phyloP scores from a whole-genome alignment of 2,113 vertebrate species.

The Callionymus lyra region DNA sequence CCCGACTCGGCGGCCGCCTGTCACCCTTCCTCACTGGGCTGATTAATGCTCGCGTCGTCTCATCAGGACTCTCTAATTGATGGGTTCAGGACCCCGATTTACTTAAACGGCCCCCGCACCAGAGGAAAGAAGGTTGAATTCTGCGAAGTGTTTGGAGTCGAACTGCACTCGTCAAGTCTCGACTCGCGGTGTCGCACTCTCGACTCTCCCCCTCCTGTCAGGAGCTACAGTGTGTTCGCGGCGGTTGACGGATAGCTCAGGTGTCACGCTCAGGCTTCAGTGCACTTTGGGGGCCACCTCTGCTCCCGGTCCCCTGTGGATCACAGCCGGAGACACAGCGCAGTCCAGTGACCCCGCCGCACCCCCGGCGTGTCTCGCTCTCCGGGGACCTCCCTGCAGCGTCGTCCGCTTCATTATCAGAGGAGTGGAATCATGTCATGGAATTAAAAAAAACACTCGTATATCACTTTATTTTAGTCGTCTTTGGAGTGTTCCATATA shows the following conservation, averaged over 20 bases:
- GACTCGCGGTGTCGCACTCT: conserved; percentile 54
- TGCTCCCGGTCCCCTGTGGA: conserved; percentile 50
- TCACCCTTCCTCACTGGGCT: conserved; percentile 39
- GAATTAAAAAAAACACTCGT: too few species aligned
- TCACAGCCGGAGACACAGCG: conserved; percentile 52
- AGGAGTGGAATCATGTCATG: too few species aligned
- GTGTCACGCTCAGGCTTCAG: conserved; percentile 66
- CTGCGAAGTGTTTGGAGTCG: conserved; percentile 47
- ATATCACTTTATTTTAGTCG: too few species aligned
- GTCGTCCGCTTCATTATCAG: conserved; percentile 51
- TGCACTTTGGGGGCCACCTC: conserved; percentile 57
- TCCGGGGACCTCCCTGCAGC: conserved; percentile 46
- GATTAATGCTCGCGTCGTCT: conserved; percentile 48
- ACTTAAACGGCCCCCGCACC: conserved; percentile 43
- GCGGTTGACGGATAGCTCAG: conserved; percentile 65
- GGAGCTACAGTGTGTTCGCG: conserved; percentile 60
- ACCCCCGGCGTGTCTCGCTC: conserved; percentile 44
- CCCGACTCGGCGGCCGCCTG: conserved; percentile 32
- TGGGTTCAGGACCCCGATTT: conserved; percentile 48
- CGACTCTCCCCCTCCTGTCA: conserved; percentile 61
- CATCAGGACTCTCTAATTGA: conserved; percentile 52
- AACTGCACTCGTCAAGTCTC: conserved; percentile 47
- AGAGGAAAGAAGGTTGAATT: conserved; percentile 17
- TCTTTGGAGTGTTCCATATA: too few species aligned
- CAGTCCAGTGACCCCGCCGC: conserved; percentile 52